phyloP scores from a whole-genome alignment of 2,888 invertebrate species.

The Ashinkailepas kermadecensis region DNA sequence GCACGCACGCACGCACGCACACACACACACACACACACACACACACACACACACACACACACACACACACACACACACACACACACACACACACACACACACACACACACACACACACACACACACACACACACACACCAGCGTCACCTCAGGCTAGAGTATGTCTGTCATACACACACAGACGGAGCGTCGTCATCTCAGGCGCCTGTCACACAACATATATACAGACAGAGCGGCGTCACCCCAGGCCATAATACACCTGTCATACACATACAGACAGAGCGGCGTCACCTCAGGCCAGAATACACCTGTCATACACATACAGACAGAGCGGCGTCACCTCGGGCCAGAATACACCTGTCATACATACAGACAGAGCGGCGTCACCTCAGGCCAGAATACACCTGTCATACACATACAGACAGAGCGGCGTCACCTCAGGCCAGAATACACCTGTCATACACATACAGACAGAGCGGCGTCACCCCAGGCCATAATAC shows the following conservation, averaged over 20 bases:
- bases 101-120: slow-evolving; percentile 7
- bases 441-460: too few relatives aligned
- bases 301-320: background rate
- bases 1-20: background rate
- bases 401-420: background rate
- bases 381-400: background rate
- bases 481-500: slow-evolving; percentile 46
- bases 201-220: too few relatives aligned
- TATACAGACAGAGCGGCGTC: too few relatives aligned
- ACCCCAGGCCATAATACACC: slow-evolving; percentile 47
- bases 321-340: slow-evolving; percentile 14
- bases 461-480: too few relatives aligned
- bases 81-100: slow-evolving; percentile 10
- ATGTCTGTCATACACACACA: background rate
- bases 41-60: slow-evolving; percentile 18
- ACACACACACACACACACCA: slow-evolving; percentile 8
- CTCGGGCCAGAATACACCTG: background rate
- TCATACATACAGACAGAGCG: background rate
- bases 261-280: slow-evolving; percentile 37
- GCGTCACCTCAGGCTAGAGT: background rate
- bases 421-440: too few relatives aligned
- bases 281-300: too few relatives aligned
- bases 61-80: slow-evolving; percentile 15
- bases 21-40: background rate
- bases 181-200: too few relatives aligned